Conservation (phyloP, 2,113 vertebrate genomes). For the Steatornis caripensis region DNA sequence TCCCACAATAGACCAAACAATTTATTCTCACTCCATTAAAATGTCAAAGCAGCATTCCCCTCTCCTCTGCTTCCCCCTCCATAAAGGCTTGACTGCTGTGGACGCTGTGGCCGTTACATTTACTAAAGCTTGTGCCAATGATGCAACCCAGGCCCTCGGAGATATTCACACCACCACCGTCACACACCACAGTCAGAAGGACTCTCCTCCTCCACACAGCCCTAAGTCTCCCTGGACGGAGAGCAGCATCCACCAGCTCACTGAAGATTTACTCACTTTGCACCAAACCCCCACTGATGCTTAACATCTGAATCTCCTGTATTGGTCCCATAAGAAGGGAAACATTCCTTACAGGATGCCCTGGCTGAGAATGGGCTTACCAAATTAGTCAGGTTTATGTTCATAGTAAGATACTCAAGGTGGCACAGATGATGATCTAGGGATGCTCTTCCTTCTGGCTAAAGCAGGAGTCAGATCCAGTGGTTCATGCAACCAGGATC, state of each 20-base stretch:
- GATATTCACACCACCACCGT: neutral
- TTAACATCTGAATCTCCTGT: too few relatives aligned
- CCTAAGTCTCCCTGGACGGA: neutral
- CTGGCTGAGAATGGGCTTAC: neutral
- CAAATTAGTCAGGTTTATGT: neutral
- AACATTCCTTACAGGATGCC: neutral
- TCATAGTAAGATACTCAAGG: neutral
- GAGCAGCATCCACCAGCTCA: neutral
- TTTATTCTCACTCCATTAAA: neutral
- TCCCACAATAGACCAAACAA: neutral
- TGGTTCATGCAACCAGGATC: neutral
- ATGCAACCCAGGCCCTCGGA: neutral
- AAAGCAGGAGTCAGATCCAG: neutral
- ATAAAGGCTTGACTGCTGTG: neutral
- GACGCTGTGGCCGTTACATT: accelerated
- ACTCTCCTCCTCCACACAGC: neutral
- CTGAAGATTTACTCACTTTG: neutral
- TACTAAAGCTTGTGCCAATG: neutral
- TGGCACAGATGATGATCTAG: neutral
- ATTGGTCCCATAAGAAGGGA: neutral
- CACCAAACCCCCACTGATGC: accelerated
- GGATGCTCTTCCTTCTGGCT: neutral
- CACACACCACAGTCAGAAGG: too few relatives aligned
- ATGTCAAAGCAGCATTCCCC: neutral
- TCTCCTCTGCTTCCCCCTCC: neutral